Evolutionary conservation across 2,888 invertebrate genomes (phyloP).

Genomic region (Strigamia crassipes): DNA sequence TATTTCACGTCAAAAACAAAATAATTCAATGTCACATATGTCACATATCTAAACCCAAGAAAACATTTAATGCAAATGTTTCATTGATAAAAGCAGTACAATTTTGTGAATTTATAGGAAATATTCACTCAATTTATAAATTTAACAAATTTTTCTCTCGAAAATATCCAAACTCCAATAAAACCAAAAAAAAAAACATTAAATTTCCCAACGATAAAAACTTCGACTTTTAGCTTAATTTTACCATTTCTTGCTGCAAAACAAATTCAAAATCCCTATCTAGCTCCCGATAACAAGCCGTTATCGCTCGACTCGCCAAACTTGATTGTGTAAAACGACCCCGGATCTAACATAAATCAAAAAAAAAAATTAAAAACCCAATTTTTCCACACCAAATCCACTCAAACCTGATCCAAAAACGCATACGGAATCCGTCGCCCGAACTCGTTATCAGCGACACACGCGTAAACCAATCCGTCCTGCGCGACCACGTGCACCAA

Average conservation of each 20-base stretch:
- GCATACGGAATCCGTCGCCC: slow-evolving; percentile 8
- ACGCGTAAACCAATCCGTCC: background rate
- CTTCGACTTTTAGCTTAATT: too few relatives aligned
- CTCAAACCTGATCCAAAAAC: background rate
- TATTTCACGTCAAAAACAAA: too few relatives aligned
- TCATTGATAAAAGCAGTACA: too few relatives aligned
- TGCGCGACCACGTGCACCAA: slow-evolving; percentile 1
- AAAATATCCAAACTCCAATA: too few relatives aligned
- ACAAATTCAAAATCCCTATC: slow-evolving; percentile 12
- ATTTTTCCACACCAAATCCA: background rate
- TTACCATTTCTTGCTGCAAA: background rate
- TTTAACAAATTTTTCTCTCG: too few relatives aligned
- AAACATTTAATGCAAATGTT: too few relatives aligned
- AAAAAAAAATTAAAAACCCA: background rate
- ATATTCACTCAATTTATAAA: too few relatives aligned
- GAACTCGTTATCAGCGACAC: background rate
- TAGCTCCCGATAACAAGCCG: slow-evolving; percentile 1
- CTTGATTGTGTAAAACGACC: background rate
- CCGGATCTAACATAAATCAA: background rate
- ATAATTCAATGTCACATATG: too few relatives aligned
- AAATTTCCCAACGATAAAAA: too few relatives aligned
- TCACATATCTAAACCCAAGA: too few relatives aligned
- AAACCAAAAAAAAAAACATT: too few relatives aligned
- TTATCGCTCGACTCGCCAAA: slow-evolving; percentile 14
- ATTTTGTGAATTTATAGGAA: too few relatives aligned